These are phyloP conservation scores for Epinephelus awoara DNA, from an alignment of 2,797 vertebrate genomes.

Conservation along the genomic window DNA sequence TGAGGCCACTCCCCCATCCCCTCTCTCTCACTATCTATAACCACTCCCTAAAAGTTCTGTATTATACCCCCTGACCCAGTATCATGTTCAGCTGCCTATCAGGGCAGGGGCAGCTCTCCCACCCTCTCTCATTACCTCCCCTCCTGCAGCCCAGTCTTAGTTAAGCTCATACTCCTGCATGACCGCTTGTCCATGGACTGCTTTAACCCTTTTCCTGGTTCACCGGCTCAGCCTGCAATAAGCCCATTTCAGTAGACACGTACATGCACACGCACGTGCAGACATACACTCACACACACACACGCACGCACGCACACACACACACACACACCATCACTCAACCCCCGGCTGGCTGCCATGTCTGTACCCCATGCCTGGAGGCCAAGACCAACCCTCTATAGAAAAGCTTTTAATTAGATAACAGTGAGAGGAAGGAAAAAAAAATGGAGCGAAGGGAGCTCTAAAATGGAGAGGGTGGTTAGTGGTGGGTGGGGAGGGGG, in stretches of 20 bases:
- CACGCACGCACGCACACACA: slow-evolving; percentile 11
- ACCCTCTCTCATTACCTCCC: slow-evolving; percentile 60
- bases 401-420: slow-evolving; percentile 80
- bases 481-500: slow-evolving; percentile 15
- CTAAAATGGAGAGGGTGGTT: slow-evolving; percentile 41
- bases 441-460: slow-evolving; percentile 59
- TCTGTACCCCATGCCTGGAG: slow-evolving; percentile 47
- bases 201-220: slow-evolving; percentile 65
- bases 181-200: slow-evolving; percentile 40
- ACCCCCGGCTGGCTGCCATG: slow-evolving; percentile 43
- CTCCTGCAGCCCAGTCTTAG: slow-evolving; percentile 49
- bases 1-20: slow-evolving; percentile 35
- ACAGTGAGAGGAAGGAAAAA: slow-evolving; percentile 49
- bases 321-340: slow-evolving; percentile 34
- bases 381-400: slow-evolving; percentile 52
- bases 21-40: slow-evolving; percentile 52
- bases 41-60: slow-evolving; percentile 65
- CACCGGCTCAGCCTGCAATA: slow-evolving; percentile 54
- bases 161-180: slow-evolving; percentile 57
- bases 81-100: slow-evolving; percentile 73
- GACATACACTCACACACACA: slow-evolving; percentile 19
- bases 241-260: slow-evolving; percentile 61
- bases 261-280: slow-evolving; percentile 20
- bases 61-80: slow-evolving; percentile 61
- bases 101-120: slow-evolving; percentile 51